Evolutionary conservation across 2,113 vertebrate genomes (phyloP).

Genomic region (Suricata suricatta): DNA sequence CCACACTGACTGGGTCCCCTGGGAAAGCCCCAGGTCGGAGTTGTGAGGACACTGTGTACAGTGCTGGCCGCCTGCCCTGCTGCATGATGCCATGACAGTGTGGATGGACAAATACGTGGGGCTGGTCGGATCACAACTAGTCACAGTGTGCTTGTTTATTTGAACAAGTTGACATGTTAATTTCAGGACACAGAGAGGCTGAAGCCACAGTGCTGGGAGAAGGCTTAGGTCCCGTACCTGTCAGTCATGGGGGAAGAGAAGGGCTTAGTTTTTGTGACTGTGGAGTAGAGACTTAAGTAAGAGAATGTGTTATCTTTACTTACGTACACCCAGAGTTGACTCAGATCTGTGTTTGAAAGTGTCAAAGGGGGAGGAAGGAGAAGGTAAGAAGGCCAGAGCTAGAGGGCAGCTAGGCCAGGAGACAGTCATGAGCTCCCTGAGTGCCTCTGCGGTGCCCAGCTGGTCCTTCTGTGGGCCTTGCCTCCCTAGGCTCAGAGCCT

Average conservation of each 20-base stretch:
- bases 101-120: background rate
- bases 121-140: background rate
- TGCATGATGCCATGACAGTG: background rate
- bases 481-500: background rate
- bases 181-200: background rate
- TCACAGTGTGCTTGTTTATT: background rate
- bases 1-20: background rate
- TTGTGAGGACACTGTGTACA: background rate
- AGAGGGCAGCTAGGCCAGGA: background rate
- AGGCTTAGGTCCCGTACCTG: background rate
- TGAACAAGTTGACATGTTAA: background rate
- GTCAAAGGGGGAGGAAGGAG: background rate
- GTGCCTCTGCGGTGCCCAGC: background rate
- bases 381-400: background rate
- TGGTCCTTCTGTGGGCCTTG: background rate
- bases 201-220: background rate
- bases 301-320: background rate
- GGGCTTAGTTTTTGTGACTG: background rate
- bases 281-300: background rate
- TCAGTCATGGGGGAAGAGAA: background rate
- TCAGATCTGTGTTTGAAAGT: background rate
- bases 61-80: background rate
- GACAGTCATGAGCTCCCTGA: background rate
- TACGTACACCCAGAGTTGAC: background rate
- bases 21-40: background rate